Evolutionary conservation across 2,113 vertebrate genomes (phyloP), one percentile per base, ranked within the genome.

Genomic region (Corythaeola cristata): DNA sequence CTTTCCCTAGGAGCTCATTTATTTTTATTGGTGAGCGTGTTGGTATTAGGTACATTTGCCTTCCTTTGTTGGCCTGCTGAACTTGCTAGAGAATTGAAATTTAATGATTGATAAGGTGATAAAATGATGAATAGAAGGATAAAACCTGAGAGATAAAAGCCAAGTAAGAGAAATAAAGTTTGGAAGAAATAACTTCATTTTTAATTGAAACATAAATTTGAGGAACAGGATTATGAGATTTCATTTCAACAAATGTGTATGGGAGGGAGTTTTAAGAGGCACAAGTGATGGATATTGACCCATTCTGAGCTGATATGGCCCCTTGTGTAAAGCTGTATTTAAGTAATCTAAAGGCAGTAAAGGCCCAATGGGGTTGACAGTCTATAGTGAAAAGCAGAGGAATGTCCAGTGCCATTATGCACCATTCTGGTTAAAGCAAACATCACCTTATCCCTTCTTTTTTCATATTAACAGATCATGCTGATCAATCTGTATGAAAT

Each of bases 191-290:
- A 78, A 89, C 67, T 93, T 77, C 3, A 6, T 53, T 97, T 94
- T 96, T 97, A 98, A 98, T 86, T 96, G 96, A 96, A 97, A 90
- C 93, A 97, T 96, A 96, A 93, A 98, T 98, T 98, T 97, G 27
- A 96, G 69, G 55, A 95, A 91, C 30, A 83, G 73, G 47, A 93
- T 95, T 75, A 96, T 89, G 90, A 95, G 90, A 75, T 93, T 97
- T 97, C 67, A 95, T 97, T 95, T 97, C 71, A 96, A 90, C n/a
- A 83, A 88, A 92, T 17, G 71, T 0, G 8, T 79, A 79, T 22
- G 37, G 23, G 8, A 5, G 3, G 72, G 60, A 66, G 32, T 86
- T 89, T 96, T 83, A 88, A 85, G 47, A 64, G 21, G 9, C 3
- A 80, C 26, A 47, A 41, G 4, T 5, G 11, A 11, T 66, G 44